Evolutionary conservation across 2,113 vertebrate species (phyloP), one percentile per base, ranked within the genome.

Genomic region (Pogona vitticeps): DNA sequence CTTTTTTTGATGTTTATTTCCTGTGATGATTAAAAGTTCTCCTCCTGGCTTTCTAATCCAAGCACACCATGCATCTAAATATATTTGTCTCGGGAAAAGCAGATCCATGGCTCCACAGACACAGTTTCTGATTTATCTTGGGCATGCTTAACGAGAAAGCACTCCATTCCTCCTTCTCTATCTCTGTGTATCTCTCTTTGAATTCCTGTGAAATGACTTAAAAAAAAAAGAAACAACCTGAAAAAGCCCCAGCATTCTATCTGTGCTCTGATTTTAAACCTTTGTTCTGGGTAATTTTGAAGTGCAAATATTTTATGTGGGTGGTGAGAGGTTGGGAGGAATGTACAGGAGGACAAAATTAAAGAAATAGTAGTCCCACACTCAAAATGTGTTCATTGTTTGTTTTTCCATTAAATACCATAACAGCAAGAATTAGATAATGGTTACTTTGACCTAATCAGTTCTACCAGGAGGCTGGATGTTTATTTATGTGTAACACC

Each of bases 351-450:
- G 88, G n/a, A 28, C 31, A 21, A 72, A 63, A 85, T 88, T 12
- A 90, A 88, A 92, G 84, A 88, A 93, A 79, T 80, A 88, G 58
- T 93, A 91, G 93, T 89, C 93, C 90, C 85, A 56, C 65, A 80
- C 90, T 75, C 59, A 38, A 67, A 90, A 83, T 71, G 86, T 80
- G 89, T 76, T 89, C 73, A 36, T 1, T 86, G 76, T 28, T 71
- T 70, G 38, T 71, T 80, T 52, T 73, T 46, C 63, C 17, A 9
- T 40, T 63, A 13, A 33, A 31, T 63, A 38, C 33, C 40, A 38
- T 20, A 46, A 80, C 14, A 70, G 46, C 42, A 52, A 67, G 40
- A 21, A 38, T n/a, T 31, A 3, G 38, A 85, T 71, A 58, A 84
- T 23, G 15, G 73, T 79, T 58, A 68, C 85, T 3, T 80, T 78